phyloP scores from a whole-genome alignment of 1,140 invertebrate species.

The Trichomalopsis sarcophagae region DNA sequence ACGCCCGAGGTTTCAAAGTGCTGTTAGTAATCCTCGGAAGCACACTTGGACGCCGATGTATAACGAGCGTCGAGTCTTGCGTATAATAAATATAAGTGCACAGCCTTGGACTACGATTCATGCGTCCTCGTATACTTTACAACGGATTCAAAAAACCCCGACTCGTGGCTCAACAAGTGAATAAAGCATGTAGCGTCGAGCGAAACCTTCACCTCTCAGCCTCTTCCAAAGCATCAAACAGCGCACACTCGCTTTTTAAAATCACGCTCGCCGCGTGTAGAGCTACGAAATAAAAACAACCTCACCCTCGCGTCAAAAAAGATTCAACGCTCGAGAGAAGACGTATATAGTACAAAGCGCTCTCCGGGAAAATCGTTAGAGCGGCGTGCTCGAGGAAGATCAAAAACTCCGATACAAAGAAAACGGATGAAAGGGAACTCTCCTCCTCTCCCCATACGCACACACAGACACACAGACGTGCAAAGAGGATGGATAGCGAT shows the following conservation, averaged over 20 bases:
- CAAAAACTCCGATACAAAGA: background rate
- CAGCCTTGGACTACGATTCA: background rate
- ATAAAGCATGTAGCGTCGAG: no score
- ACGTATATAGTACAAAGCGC: background rate
- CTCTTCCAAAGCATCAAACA: no score
- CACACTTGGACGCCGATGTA: background rate
- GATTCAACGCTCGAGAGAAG: no score
- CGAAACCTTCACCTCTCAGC: no score
- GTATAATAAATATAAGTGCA: no score
- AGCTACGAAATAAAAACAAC: background rate
- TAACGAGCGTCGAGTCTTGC: background rate
- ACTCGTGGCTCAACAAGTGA: no score
- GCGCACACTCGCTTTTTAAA: no score
- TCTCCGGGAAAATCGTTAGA: background rate
- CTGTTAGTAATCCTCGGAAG: background rate
- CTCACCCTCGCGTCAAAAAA: no score
- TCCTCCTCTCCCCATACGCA: background rate
- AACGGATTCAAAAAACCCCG: no score
- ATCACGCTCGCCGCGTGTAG: background rate
- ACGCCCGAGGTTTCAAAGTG: background rate
- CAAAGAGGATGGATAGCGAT: background rate
- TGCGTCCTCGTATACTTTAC: background rate
- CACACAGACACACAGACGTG: background rate
- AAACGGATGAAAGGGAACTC: background rate
- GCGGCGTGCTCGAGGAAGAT: background rate